Evolutionary conservation across 2,113 vertebrate species (phyloP).

Genomic region (Chascanopsetta lugubris): DNA sequence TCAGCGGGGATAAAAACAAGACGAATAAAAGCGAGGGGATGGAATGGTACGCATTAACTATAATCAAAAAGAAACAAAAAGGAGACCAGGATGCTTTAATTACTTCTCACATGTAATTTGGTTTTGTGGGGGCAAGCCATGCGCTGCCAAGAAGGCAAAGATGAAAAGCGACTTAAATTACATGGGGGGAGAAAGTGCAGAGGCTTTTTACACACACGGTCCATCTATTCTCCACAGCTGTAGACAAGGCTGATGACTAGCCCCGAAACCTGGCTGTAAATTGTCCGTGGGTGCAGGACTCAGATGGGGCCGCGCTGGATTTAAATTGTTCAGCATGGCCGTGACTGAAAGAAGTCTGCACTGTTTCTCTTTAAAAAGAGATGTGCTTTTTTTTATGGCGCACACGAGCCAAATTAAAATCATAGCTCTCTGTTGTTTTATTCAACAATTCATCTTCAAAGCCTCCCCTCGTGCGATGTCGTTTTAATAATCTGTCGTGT

Average conservation of each 20-base stretch:
- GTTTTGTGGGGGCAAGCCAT: constrained; percentile 69
- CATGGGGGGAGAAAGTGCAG: constrained; percentile 67
- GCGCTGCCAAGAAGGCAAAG: constrained; percentile 72
- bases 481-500: constrained; percentile 54
- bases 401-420: not conserved
- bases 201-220: constrained; percentile 57
- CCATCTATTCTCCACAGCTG: constrained; percentile 52
- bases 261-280: constrained; percentile 53
- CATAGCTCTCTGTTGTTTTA: constrained; percentile 10
- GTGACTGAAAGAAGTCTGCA: constrained; percentile 15
- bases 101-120: constrained; percentile 80
- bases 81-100: constrained; percentile 76
- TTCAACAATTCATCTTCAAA: constrained; percentile 16
- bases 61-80: constrained; percentile 82
- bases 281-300: constrained; percentile 27
- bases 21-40: constrained; percentile 71
- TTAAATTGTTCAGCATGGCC: constrained; percentile 24
- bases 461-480: constrained; percentile 41
- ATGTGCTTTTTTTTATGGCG: not conserved
- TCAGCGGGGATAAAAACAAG: constrained; percentile 74
- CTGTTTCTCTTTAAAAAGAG: not conserved
- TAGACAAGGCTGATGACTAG: constrained; percentile 56
- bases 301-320: constrained; percentile 19
- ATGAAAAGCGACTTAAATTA: constrained; percentile 79
- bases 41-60: constrained; percentile 78